Base-by-base conservation (phyloP, 2,797 vertebrate species). In the Sciaenops ocellatus region DNA sequence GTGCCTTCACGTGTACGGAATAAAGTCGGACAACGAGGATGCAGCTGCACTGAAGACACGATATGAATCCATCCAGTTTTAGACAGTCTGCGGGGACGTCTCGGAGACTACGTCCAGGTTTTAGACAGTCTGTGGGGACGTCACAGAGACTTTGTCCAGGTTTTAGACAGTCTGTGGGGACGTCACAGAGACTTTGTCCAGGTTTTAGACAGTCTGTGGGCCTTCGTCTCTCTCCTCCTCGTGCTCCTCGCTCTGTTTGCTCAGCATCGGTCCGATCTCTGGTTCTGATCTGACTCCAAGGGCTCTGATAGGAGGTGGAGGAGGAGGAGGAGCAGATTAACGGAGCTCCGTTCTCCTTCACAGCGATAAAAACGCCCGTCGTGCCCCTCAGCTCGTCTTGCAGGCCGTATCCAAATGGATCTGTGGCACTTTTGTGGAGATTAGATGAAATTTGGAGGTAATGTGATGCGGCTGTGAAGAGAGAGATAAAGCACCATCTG, bases 401-500 rank as follows among this genome's bases (percentile, higher is more conserved):
- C 64, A 65, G 22, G 73, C 73, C 57, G 60, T 71, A 87, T 89
- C 87, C 85, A 88, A 89, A 90, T 82, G 86, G 90, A 93, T 93
- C 89, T 89, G 87, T 85, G 34, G 73, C 84, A 79, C 73, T 90
- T 91, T 85, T 85, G 84, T 65, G 83, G 73, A 89, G 94, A 93
- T 93, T 83, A 91, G 89, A 89, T 90, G 75, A 79, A 84, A 89
- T 85, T 86, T 80, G 82, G 83, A 65, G 73, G 83, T 90, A 92
- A 92, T 89, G 85, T 80, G 87, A 87, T 89, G 89, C 85, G 64
- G 48, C 90, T 90, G 83, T 85, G 80, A 69, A 73, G 85, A 83
- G 73, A 78, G 73, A 90, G 87, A 92, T 91, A 84, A 88, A 93
- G 85, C 28, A 79, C 88, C 85, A 89, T 94, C 87, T 93, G 89